phyloP scores from a whole-genome alignment of 2,797 vertebrate genomes.

The Cottoperca gobio region DNA sequence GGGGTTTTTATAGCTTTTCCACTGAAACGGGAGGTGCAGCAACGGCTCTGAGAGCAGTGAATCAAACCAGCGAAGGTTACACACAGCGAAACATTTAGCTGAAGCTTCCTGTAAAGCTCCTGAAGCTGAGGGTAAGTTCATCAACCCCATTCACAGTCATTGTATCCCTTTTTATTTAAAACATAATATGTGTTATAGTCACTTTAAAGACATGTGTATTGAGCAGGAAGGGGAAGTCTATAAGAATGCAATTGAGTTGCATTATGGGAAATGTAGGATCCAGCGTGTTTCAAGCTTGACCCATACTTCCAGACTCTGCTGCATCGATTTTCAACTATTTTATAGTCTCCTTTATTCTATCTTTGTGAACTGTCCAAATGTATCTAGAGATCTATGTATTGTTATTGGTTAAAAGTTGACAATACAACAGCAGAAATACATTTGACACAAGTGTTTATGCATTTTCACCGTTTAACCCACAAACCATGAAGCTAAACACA shows the following conservation, averaged over 20 bases:
- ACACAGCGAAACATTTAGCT: not conserved
- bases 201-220: not conserved
- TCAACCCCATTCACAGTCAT: not conserved
- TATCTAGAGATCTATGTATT: not conserved
- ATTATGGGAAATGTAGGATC: not conserved
- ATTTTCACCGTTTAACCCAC: not conserved
- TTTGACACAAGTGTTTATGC: not conserved
- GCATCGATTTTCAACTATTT: not conserved
- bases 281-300: not conserved
- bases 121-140: not conserved
- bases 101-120: not conserved
- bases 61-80: not conserved
- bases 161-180: not conserved
- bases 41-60: not conserved
- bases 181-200: not conserved
- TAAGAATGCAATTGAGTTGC: not conserved
- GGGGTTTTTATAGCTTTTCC: not conserved
- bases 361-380: not conserved
- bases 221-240: too few relatives aligned
- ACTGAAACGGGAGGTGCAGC: not conserved
- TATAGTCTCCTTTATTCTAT: conserved; percentile 12
- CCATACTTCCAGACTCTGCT: not conserved
- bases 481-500: not conserved
- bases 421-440: not conserved
- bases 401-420: not conserved